These are phyloP conservation scores for Lasioglossum zephyrum DNA, from an alignment of 2,888 invertebrate genomes.

Conservation along the genomic window DNA sequence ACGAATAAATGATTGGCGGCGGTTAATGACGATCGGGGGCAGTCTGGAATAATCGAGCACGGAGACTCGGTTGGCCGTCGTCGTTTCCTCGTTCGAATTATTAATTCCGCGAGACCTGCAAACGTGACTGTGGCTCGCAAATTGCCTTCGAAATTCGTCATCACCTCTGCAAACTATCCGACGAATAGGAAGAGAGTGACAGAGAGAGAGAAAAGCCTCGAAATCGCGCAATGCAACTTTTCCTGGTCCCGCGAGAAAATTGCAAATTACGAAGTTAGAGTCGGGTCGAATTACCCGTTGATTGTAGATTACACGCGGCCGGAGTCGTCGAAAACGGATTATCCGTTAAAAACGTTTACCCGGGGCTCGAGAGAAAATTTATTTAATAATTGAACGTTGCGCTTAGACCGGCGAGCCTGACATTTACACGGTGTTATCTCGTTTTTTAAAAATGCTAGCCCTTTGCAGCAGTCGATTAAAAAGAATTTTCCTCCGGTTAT, in stretches of 20 bases:
- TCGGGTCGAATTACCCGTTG: slow-evolving; percentile 39
- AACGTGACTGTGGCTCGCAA: neutral
- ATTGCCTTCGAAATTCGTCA: slow-evolving; percentile 8
- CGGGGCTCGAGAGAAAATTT: slow-evolving; percentile 20
- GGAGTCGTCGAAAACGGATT: slow-evolving; percentile 40
- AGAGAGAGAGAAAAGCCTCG: neutral
- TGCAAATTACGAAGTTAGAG: slow-evolving; percentile 50
- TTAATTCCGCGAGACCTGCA: slow-evolving; percentile 18
- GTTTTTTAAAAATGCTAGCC: neutral
- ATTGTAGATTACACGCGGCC: slow-evolving; percentile 36
- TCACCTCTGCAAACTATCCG: neutral
- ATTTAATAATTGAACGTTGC: slow-evolving; percentile 37
- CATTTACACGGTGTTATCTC: neutral
- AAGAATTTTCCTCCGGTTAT: neutral
- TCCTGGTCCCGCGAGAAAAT: slow-evolving; percentile 25
- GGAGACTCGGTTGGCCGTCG: slow-evolving; percentile 2
- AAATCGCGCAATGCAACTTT: neutral
- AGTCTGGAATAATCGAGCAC: slow-evolving; percentile 20
- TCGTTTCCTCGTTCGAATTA: slow-evolving; percentile 23
- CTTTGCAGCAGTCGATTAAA: neutral
- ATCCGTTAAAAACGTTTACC: slow-evolving; percentile 42
- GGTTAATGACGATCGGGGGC: slow-evolving; percentile 14
- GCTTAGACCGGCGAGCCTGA: neutral
- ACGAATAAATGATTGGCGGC: slow-evolving; percentile 29
- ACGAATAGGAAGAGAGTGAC: neutral